A percentile compares a stretch with the other conserved stretches of the same genome.
Conservation (phyloP, 2,113 vertebrate genomes). For the Pontoporia blainvillei region DNA sequence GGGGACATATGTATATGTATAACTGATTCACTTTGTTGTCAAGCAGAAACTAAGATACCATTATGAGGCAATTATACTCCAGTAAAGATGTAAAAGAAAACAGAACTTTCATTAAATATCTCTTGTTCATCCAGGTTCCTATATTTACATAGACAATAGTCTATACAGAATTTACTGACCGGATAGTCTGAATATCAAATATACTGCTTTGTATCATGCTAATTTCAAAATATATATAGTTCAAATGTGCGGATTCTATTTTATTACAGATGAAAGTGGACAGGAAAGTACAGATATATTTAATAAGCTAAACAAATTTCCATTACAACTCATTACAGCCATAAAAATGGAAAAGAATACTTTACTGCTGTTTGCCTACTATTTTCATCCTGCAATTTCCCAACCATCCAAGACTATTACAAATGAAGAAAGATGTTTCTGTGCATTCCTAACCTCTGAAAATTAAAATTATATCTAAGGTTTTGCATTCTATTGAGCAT, state of each 20-base stretch:
- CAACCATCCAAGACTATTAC: neutral
- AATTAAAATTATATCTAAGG: neutral
- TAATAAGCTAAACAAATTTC: neutral
- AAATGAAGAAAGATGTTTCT: neutral
- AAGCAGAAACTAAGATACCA: no score
- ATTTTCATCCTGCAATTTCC: neutral
- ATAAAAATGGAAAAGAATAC: neutral
- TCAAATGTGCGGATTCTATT: neutral
- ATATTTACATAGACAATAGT: neutral
- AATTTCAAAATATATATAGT: neutral
- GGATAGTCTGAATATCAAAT: neutral
- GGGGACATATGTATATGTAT: no score
- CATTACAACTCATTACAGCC: neutral
- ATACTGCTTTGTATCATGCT: neutral
- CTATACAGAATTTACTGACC: neutral
- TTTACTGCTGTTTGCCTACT: neutral
- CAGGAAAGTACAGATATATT: neutral
- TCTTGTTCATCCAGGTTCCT: neutral
- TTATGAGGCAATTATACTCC: no score
- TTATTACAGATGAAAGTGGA: neutral
- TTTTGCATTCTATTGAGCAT: neutral
- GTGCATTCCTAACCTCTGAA: neutral
- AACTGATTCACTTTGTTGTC: no score
- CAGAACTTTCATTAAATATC: neutral
- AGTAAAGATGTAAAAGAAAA: no score